Evolutionary conservation across 1,140 invertebrate genomes (phyloP), one percentile per base, ranked within the genome.

Genomic region (Megathymus violae): DNA sequence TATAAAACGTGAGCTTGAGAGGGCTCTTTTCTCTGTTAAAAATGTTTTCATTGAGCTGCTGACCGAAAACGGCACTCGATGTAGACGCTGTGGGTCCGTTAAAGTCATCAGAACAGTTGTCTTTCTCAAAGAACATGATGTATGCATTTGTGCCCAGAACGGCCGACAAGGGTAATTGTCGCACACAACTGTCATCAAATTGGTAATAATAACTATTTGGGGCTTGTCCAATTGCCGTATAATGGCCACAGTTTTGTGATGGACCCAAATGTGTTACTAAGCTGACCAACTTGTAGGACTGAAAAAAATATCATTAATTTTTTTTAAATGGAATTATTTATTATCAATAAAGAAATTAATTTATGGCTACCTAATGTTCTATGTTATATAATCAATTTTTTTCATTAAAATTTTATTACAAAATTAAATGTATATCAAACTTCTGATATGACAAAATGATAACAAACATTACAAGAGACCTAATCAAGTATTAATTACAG

Each of bases 201-300:
- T 96, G 95, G 89, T 97, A 98, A 91, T 96, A 98, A 75, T 94
- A 94, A 25, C 96, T 95, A 62, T 94, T 94, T 5, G 97, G 95
- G 6, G 96, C 95, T 79, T 96, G 94, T 2, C 96, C 97, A 74
- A 98, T 95, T 7, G 97, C 97, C 54, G 98, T 99, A 82, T 99
- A 99, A 92, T 99, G 99, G 0, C 99, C 99, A 89, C 97, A 98
- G 85, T 98, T 97, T 72, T 97, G 97, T 2, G 97, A 97, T 17
- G 96, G 94, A 1, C 99, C 98, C 82, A 99, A 95, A 88, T 99
- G 99, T 15, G 97, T 99, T 9, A 99, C 95, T 81, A 99, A 94
- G 44, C 98, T 97, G 44, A 97, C 96, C 40, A 99, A 92, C 84
- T 96, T 95, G 86, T 99, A 99, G 34, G 96, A 91, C 69, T 92